These are phyloP conservation scores for Sebastolobus altivelis DNA, from an alignment of 2,797 vertebrate genomes.

Conservation along the genomic window DNA sequence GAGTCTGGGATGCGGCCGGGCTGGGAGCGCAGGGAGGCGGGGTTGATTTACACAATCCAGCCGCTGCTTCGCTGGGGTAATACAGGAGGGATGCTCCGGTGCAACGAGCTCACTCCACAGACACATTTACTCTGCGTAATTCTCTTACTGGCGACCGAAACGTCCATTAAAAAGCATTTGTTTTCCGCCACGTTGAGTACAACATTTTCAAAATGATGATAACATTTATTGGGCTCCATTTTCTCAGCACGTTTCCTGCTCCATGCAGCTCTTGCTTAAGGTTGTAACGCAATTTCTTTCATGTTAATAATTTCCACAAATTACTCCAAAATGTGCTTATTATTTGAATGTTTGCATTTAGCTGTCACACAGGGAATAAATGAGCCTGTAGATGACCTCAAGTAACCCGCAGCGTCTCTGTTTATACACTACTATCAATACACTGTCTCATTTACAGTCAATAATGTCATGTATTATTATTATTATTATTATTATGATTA, in stretches of 20 bases:
- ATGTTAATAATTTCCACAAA: background rate
- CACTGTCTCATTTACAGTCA: background rate
- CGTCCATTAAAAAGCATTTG: too few species aligned
- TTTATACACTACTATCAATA: background rate
- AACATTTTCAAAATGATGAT: background rate
- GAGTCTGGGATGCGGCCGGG: constrained; percentile 84
- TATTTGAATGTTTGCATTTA: background rate
- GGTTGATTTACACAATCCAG: constrained; percentile 49
- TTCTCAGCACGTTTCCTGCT: background rate
- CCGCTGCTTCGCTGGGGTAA: constrained; percentile 47
- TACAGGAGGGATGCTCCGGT: constrained; percentile 12
- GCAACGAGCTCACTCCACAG: background rate
- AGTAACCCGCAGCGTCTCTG: constrained; percentile 31
- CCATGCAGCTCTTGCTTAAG: background rate
- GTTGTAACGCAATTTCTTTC: background rate
- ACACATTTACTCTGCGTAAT: background rate
- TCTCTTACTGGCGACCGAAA: too few species aligned
- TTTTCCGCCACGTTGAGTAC: too few species aligned
- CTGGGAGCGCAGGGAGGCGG: constrained; percentile 73
- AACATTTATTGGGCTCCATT: background rate
- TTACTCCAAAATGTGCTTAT: background rate
- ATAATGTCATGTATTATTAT: background rate
- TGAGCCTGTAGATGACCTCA: constrained; percentile 39
- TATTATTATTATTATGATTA: too few species aligned
- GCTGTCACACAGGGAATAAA: background rate